Percentiles rank a stretch among this genome's conserved stretches.
Evolutionary conservation across 1,140 invertebrate genomes (phyloP).

Genomic region (Cryptotermes secundus): DNA sequence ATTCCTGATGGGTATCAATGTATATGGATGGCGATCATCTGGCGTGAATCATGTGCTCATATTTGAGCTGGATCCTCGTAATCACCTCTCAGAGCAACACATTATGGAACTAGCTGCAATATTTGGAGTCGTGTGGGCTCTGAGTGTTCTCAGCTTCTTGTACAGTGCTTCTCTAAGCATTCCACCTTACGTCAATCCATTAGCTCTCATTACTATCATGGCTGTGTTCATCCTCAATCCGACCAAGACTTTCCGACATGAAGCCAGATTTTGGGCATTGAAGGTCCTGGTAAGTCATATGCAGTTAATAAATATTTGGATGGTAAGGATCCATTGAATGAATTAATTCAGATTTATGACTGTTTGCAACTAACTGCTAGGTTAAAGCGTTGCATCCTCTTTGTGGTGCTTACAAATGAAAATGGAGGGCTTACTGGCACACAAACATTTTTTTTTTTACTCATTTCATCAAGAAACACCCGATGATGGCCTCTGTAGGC

Average conservation of each 20-base stretch:
- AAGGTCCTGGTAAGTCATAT: slow-evolving; percentile 47
- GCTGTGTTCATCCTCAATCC: slow-evolving; percentile 79
- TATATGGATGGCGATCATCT: slow-evolving; percentile 84
- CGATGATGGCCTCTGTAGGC: too few relatives aligned
- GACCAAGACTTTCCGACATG: slow-evolving; percentile 72
- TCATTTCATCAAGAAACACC: too few relatives aligned
- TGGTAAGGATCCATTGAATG: too few relatives aligned
- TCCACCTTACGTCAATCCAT: slow-evolving; percentile 74
- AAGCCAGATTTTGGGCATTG: slow-evolving; percentile 66
- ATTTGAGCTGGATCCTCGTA: slow-evolving; percentile 88
- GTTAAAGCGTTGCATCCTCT: too few relatives aligned
- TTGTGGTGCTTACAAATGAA: too few relatives aligned
- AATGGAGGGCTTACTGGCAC: too few relatives aligned
- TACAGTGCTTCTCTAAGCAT: slow-evolving; percentile 74
- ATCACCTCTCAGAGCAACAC: slow-evolving; percentile 83
- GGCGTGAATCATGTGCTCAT: slow-evolving; percentile 93
- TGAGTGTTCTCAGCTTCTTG: slow-evolving; percentile 64
- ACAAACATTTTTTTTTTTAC: too few relatives aligned
- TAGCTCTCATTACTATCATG: slow-evolving; percentile 69
- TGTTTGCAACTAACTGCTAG: too few relatives aligned
- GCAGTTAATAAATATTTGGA: not conserved
- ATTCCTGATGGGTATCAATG: slow-evolving; percentile 86
- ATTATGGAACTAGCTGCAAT: slow-evolving; percentile 85
- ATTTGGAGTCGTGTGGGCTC: slow-evolving; percentile 81
- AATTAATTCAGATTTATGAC: too few relatives aligned